These are phyloP conservation scores for Dinocampus coccinellae DNA, from an alignment of 2,888 invertebrate genomes.

Conservation along the genomic window DNA sequence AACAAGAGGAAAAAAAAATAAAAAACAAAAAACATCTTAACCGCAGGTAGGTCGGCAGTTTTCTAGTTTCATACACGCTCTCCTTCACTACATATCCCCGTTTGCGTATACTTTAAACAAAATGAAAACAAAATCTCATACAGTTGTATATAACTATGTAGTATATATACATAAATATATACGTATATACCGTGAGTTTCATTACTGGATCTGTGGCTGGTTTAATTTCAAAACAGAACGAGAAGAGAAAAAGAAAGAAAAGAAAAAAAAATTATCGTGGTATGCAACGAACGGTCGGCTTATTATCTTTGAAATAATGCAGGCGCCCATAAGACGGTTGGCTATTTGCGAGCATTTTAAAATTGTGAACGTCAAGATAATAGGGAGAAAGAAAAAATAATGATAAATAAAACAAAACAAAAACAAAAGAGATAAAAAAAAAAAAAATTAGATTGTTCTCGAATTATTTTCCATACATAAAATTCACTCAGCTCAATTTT, in stretches of 20 bases:
- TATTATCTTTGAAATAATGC: constrained; percentile 28
- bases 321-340: constrained; percentile 7
- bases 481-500: no score
- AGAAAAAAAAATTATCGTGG: not conserved
- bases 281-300: not conserved
- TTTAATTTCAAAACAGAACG: constrained; percentile 23
- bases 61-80: constrained; percentile 7
- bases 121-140: not conserved
- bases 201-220: constrained; percentile 16
- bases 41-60: constrained; percentile 13
- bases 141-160: not conserved
- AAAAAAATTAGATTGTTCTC: no score
- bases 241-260: not conserved
- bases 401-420: no score
- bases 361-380: constrained; percentile 17
- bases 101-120: not conserved
- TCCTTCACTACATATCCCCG: not conserved
- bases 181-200: constrained; percentile 15
- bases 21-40: not conserved
- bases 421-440: no score
- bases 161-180: constrained; percentile 2
- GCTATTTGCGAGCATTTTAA: constrained; percentile 22
- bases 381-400: constrained; percentile 11
- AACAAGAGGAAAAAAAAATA: not conserved
- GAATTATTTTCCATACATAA: no score